Percentiles rank a stretch among this genome's conserved stretches.
Evolutionary conservation across 1,140 invertebrate genomes (phyloP).

Genomic region (Bombus fervidus): DNA sequence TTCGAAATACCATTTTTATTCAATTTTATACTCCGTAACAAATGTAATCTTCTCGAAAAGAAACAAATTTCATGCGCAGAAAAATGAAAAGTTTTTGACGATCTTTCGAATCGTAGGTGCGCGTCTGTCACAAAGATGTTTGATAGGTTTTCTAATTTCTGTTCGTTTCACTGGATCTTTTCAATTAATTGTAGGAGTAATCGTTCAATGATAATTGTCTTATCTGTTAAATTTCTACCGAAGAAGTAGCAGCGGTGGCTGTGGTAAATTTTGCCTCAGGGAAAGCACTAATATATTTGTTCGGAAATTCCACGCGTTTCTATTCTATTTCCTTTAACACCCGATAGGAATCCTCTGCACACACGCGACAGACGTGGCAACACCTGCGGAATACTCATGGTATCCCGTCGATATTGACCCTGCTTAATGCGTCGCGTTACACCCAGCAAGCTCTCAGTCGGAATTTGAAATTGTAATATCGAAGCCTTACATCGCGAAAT

Average conservation of each 20-base stretch:
- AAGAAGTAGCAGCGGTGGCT: background rate
- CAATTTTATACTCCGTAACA: no score
- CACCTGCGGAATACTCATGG: constrained; percentile 42
- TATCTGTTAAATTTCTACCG: background rate
- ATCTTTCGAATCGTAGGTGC: no score
- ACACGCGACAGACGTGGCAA: background rate
- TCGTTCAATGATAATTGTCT: background rate
- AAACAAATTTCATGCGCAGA: no score
- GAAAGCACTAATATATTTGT: background rate
- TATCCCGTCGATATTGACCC: constrained; percentile 32
- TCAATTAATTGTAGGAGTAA: background rate
- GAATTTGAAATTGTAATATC: constrained; percentile 53
- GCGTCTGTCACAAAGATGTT: no score
- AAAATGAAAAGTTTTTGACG: no score
- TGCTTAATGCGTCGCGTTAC: constrained; percentile 44
- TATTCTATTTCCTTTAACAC: background rate
- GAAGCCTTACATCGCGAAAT: constrained; percentile 42
- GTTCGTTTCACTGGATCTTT: background rate
- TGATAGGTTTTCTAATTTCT: no score
- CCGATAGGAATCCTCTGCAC: constrained; percentile 5
- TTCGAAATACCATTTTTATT: no score
- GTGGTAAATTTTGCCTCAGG: background rate
- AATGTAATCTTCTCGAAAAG: no score
- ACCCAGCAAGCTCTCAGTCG: background rate
- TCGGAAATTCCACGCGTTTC: background rate